phyloP scores from a whole-genome alignment of 2,113 vertebrate genomes.

The Sus scrofa region T2T-Sscrofa CM000817.6:36557501-36558000 shows the following conservation, averaged over 20 bases:
- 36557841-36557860: neutral
- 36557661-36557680: neutral
- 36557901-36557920: neutral
- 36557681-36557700: neutral
- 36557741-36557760: neutral
- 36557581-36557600: neutral
- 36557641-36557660: neutral
- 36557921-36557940: neutral
- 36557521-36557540: neutral
- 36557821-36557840: neutral
- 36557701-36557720: neutral
- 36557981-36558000: neutral
- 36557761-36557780: neutral
- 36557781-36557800: neutral
- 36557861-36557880: neutral
- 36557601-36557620: neutral
- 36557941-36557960: neutral
- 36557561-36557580: neutral
- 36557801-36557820: neutral
- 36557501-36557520: neutral
- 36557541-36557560: neutral
- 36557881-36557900: slow-evolving; percentile 49
- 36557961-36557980: neutral
- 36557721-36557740: no score
- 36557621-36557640: neutral